phyloP scores from a whole-genome alignment of 2,797 vertebrate genomes.

The Lagocephalus sceleratus region DNA sequence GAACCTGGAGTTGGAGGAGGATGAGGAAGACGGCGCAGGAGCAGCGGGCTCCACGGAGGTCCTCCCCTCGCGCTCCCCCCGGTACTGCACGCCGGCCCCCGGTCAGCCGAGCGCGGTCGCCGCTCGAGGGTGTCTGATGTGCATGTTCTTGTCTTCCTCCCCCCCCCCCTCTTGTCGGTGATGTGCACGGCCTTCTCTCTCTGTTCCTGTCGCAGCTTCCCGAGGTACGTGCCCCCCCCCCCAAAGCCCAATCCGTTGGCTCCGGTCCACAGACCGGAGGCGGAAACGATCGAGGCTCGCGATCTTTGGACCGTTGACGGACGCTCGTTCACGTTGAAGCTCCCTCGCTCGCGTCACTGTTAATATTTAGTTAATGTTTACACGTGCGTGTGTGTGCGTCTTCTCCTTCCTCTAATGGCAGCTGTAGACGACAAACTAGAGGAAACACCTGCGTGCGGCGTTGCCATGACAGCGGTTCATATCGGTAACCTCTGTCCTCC shows the following conservation, averaged over 20 bases:
- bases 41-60: slow-evolving; percentile 84
- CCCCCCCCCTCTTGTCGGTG: slow-evolving; percentile 43
- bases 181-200: slow-evolving; percentile 78
- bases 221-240: slow-evolving; percentile 79
- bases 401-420: background rate
- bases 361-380: too few relatives aligned
- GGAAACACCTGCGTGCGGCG: too few relatives aligned
- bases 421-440: too few relatives aligned
- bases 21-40: slow-evolving; percentile 87
- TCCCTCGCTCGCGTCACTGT: too few relatives aligned
- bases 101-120: background rate
- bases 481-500: slow-evolving; percentile 20
- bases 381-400: too few relatives aligned
- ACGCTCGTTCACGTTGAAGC: too few relatives aligned
- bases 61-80: slow-evolving; percentile 83
- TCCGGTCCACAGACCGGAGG: background rate
- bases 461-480: slow-evolving; percentile 2
- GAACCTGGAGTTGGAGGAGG: slow-evolving; percentile 93
- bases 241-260: background rate
- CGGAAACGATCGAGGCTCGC: too few relatives aligned
- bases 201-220: slow-evolving; percentile 67
- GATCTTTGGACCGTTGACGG: too few relatives aligned
- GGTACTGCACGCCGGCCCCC: slow-evolving; percentile 65
- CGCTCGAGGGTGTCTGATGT: background rate
- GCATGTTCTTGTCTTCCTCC: slow-evolving; percentile 25